phyloP scores from a whole-genome alignment of 2,888 invertebrate species.

The Acanthosepion pharaonis region DNA sequence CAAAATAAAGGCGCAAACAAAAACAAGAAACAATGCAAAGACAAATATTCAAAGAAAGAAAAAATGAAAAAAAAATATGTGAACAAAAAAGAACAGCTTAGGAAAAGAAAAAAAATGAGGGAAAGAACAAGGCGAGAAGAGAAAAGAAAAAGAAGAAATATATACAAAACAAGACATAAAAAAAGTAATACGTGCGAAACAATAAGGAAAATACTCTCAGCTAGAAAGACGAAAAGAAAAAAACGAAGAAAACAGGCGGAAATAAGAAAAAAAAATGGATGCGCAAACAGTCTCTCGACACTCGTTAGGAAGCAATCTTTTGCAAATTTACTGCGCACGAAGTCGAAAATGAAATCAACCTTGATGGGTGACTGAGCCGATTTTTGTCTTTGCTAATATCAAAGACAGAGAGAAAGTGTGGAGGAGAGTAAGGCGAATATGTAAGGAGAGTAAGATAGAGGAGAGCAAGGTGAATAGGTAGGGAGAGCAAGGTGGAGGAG shows the following conservation, averaged over 20 bases:
- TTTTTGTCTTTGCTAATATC: conserved; percentile 33
- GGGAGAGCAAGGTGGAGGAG: neutral
- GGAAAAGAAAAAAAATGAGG: neutral
- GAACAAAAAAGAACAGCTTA: neutral
- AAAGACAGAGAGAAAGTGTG: neutral
- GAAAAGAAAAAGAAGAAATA: neutral
- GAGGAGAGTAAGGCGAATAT: neutral
- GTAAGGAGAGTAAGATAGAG: neutral
- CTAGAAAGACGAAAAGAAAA: neutral
- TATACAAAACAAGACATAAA: neutral
- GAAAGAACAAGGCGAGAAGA: neutral
- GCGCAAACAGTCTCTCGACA: neutral
- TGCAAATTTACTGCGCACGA: neutral
- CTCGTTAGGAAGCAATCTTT: conserved; percentile 33
- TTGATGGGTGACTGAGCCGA: conserved; percentile 12
- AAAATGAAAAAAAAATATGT: neutral
- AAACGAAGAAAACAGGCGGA: neutral
- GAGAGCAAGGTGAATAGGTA: neutral
- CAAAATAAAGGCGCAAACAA: no score
- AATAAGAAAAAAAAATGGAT: neutral
- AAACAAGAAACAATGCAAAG: no score
- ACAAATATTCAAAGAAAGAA: no score
- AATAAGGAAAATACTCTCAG: neutral
- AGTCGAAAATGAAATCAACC: conserved; percentile 6
- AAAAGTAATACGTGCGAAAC: no score